Conservation (phyloP, 2,888 invertebrate genomes). For the Nomada hirtipes region DNA sequence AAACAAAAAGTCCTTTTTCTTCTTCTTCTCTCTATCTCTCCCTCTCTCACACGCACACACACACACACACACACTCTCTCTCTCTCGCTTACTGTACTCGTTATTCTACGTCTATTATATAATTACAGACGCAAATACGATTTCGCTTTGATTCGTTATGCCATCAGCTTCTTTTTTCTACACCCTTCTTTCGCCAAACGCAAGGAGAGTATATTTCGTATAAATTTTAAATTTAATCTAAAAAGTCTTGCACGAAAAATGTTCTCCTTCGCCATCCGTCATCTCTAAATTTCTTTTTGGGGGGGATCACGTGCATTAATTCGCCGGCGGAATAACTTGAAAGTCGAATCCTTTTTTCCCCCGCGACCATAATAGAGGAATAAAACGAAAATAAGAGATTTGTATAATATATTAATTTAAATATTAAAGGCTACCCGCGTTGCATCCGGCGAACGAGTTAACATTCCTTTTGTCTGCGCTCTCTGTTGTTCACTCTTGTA, state of each 20-base stretch:
- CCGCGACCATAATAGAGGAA: not conserved
- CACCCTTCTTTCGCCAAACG: not conserved
- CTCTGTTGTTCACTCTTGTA: constrained; percentile 9
- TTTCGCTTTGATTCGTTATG: constrained; percentile 22
- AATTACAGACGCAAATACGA: constrained; percentile 27
- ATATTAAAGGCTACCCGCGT: not conserved
- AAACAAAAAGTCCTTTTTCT: constrained; percentile 23
- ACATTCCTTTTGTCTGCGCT: constrained; percentile 10
- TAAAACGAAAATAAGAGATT: not conserved
- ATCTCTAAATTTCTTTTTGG: too few relatives aligned
- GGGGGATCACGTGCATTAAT: too few relatives aligned
- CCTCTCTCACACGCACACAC: constrained; percentile 12
- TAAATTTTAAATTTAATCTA: not conserved
- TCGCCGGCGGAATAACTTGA: too few relatives aligned
- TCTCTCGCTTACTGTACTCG: constrained; percentile 25
- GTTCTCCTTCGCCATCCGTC: not conserved
- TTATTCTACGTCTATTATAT: constrained; percentile 6
- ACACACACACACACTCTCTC: not conserved
- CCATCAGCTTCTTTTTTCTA: not conserved
- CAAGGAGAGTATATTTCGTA: constrained; percentile 4
- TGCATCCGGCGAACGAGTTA: not conserved
- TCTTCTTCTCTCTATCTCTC: constrained; percentile 20
- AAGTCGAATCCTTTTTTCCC: too few relatives aligned
- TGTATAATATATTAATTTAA: not conserved
- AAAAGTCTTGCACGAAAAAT: too few relatives aligned